phyloP scores from a whole-genome alignment of 2,797 vertebrate genomes.

The Diglossa cyanea region DNA sequence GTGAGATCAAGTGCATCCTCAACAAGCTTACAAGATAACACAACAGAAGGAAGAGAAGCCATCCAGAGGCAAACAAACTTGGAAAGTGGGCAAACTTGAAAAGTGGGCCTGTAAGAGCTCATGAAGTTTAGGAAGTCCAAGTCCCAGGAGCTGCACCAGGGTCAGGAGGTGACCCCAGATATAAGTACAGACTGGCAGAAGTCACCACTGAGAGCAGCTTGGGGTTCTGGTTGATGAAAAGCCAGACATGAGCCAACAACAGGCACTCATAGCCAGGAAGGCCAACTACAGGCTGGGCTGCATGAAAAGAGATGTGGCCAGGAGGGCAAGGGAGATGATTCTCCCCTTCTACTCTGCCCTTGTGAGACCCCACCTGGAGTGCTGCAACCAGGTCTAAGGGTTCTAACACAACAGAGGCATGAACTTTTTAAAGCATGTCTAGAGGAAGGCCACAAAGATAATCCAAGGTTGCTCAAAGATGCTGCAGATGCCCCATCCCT shows the following conservation, averaged over 20 bases:
- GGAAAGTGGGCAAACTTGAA: too few relatives aligned
- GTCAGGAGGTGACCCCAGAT: not conserved
- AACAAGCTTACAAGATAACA: not conserved
- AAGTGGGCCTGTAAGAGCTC: not conserved
- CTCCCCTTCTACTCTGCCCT: not conserved
- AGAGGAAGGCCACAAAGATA: not conserved
- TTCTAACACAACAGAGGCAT: not conserved
- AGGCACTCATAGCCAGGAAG: not conserved
- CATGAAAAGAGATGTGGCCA: not conserved
- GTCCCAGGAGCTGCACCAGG: not conserved
- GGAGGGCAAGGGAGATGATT: not conserved
- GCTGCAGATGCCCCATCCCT: fast-evolving
- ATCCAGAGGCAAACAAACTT: too few relatives aligned
- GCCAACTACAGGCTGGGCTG: not conserved
- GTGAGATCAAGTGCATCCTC: not conserved
- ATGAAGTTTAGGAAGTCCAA: not conserved
- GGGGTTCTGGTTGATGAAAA: not conserved
- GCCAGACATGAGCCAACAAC: not conserved
- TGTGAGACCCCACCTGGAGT: not conserved
- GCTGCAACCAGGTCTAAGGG: not conserved
- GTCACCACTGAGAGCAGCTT: not conserved
- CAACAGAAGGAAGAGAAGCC: not conserved
- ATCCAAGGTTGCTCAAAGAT: not conserved
- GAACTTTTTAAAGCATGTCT: not conserved
- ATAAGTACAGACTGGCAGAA: fast-evolving